A percentile compares a stretch with the other conserved stretches of the same genome.
Conservation (phyloP, 2,888 invertebrate genomes). For the Drosophila meridiana region DNA sequence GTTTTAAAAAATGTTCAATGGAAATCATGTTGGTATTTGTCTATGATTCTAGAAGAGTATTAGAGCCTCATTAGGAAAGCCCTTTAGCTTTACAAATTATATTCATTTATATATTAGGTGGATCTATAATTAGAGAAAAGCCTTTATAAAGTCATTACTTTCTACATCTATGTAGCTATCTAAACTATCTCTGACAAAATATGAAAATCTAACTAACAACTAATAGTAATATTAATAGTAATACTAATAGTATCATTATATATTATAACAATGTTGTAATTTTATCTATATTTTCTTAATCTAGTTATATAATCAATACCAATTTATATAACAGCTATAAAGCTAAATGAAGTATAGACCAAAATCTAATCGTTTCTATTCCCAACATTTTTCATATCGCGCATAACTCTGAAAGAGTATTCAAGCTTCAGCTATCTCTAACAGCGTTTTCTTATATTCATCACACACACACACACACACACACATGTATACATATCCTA, state of each 20-base stretch:
- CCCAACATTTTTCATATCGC: neutral
- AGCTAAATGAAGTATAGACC: neutral
- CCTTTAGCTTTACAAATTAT: no score
- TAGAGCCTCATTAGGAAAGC: no score
- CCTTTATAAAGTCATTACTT: neutral
- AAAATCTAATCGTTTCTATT: neutral
- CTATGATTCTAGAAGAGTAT: no score
- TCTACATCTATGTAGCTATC: neutral
- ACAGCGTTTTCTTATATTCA: neutral
- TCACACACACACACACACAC: neutral
- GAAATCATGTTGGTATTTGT: no score
- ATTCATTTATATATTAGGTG: no score
- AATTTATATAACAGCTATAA: neutral
- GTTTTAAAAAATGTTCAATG: no score
- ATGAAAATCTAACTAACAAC: accelerated
- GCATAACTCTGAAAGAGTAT: neutral
- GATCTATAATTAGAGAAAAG: no score
- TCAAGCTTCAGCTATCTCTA: neutral
- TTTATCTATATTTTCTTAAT: neutral
- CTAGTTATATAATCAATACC: neutral
- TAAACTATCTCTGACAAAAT: neutral
- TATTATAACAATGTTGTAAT: neutral
- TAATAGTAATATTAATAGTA: neutral
- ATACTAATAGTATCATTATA: no score
- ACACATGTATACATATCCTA: constrained; percentile 37